These are phyloP conservation scores for Ceraclea dissimilis DNA, from an alignment of 2,888 invertebrate species.

Conservation along the genomic window DNA sequence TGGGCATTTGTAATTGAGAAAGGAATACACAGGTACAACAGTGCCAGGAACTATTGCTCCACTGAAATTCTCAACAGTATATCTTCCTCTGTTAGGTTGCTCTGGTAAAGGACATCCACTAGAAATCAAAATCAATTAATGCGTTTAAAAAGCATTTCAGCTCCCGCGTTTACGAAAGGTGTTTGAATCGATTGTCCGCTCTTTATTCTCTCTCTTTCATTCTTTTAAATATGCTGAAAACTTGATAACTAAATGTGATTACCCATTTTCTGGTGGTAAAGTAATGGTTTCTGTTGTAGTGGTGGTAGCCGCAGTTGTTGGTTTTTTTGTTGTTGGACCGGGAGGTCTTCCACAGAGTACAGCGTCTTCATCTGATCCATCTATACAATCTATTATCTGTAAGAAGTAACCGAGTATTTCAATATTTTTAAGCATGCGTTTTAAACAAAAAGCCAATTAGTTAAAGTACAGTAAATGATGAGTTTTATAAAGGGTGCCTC, in stretches of 20 bases:
- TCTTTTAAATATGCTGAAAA: too few species aligned
- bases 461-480: too few species aligned
- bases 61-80: background rate
- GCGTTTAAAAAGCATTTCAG: background rate
- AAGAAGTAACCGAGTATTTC: slow-evolving; percentile 1
- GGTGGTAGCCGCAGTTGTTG: background rate
- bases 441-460: background rate
- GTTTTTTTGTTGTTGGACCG: background rate
- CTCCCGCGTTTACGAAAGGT: too few species aligned
- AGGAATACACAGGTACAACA: background rate
- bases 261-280: background rate
- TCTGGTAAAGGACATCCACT: background rate
- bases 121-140: background rate
- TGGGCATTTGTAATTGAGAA: background rate
- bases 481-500: background rate
- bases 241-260: too few species aligned
- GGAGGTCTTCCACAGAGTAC: slow-evolving; percentile 3
- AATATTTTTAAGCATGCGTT: background rate
- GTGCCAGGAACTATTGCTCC: background rate
- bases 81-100: background rate
- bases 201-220: too few species aligned
- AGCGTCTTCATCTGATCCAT: slow-evolving; percentile 15
- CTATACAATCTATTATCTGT: slow-evolving; percentile 14
- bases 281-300: background rate
- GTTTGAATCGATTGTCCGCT: background rate